A percentile compares a stretch with the other conserved stretches of the same genome.
Conservation (phyloP, 23 tunicate species). For the Botrylloides violaceus region DNA sequence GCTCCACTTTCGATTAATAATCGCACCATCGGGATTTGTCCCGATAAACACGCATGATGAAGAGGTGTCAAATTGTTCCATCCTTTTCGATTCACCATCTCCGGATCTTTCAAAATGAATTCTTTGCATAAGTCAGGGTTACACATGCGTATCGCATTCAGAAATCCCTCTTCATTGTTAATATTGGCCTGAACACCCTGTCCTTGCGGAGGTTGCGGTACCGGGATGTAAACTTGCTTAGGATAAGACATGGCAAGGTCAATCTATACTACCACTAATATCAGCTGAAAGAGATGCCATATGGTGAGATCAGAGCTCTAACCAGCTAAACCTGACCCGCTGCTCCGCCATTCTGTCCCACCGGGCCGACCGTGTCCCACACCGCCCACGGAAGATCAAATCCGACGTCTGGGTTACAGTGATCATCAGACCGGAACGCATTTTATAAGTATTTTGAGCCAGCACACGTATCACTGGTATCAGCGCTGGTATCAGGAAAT, state of each 20-base stretch:
- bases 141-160: slow-evolving; percentile 14
- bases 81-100: slow-evolving; percentile 18
- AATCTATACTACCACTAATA: too few relatives aligned
- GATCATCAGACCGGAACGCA: too few relatives aligned
- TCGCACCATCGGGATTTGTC: slow-evolving; percentile 27
- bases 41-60: slow-evolving; percentile 62
- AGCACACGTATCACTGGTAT: too few relatives aligned
- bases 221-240: slow-evolving; percentile 5
- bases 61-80: slow-evolving; percentile 69
- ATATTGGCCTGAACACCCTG: background rate
- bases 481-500: too few relatives aligned
- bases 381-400: too few relatives aligned
- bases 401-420: too few relatives aligned
- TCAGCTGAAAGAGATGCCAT: too few relatives aligned
- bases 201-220: background rate
- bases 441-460: too few relatives aligned
- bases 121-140: slow-evolving; percentile 1
- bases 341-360: too few relatives aligned
- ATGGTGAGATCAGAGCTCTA: too few relatives aligned
- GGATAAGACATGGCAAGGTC: slow-evolving; percentile 17
- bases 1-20: slow-evolving; percentile 43
- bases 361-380: too few relatives aligned
- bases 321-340: too few relatives aligned
- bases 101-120: background rate
- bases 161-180: slow-evolving; percentile 2